phyloP scores from a whole-genome alignment of 2,888 invertebrate species.

The Acrobasis repandana region DNA sequence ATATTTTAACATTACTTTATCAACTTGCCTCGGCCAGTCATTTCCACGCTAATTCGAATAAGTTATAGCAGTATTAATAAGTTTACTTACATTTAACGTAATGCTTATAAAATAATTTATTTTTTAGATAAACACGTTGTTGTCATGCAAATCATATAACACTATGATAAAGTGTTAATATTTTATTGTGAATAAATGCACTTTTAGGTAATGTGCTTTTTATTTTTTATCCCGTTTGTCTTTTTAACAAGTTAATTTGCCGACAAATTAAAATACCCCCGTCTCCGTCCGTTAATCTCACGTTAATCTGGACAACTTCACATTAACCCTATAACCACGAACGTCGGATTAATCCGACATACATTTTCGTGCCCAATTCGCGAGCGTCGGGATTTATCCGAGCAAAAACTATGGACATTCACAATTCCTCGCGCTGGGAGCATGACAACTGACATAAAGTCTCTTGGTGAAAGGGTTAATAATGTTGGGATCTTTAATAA shows the following conservation, averaged over 20 bases:
- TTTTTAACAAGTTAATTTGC: neutral
- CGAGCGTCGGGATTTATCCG: too few species aligned
- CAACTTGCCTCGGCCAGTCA: neutral
- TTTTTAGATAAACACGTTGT: slow-evolving; percentile 35
- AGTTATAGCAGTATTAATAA: slow-evolving; percentile 15
- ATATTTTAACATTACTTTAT: neutral
- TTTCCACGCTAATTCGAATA: neutral
- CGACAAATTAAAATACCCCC: too few species aligned
- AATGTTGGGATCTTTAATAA: too few species aligned
- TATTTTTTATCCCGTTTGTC: neutral
- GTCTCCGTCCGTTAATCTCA: too few species aligned
- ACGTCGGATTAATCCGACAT: too few species aligned
- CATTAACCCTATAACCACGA: too few species aligned
- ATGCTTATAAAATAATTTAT: slow-evolving; percentile 26
- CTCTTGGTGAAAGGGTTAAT: too few species aligned
- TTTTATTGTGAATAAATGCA: slow-evolving; percentile 51
- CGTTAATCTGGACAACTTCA: too few species aligned
- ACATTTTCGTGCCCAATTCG: too few species aligned
- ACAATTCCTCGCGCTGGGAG: too few species aligned
- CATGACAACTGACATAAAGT: too few species aligned
- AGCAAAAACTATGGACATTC: too few species aligned
- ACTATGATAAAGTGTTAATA: slow-evolving; percentile 38
- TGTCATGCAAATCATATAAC: slow-evolving; percentile 38
- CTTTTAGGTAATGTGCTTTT: slow-evolving; percentile 38
- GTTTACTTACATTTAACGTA: slow-evolving; percentile 7